A percentile compares a stretch with the other conserved stretches of the same genome.
phyloP scores from a whole-genome alignment of 2,113 vertebrate species.

The Pituophis catenifer region DNA sequence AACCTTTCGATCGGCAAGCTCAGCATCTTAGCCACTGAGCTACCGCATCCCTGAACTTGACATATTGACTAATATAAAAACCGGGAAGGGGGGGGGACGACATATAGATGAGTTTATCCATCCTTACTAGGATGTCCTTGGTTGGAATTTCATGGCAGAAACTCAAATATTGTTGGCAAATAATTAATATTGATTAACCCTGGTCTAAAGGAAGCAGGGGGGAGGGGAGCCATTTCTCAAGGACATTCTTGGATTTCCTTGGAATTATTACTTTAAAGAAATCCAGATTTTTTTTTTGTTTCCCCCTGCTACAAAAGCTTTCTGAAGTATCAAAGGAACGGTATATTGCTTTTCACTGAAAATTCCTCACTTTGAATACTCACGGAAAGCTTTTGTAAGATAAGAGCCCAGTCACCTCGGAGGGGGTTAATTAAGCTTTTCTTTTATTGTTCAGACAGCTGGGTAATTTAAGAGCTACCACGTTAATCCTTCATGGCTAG shows the following conservation, averaged over 20 bases:
- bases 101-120: neutral
- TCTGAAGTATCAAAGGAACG: neutral
- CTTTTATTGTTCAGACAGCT: constrained; percentile 9
- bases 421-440: neutral
- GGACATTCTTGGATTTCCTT: neutral
- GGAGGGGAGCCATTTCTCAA: neutral
- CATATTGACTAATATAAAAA: neutral
- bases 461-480: constrained; percentile 12
- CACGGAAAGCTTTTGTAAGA: neutral
- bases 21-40: too few relatives aligned
- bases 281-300: neutral
- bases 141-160: neutral
- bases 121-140: neutral
- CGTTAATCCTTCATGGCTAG: neutral
- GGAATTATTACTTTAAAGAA: neutral
- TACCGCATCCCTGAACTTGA: neutral
- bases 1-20: too few relatives aligned
- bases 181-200: neutral
- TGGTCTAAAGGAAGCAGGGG: neutral
- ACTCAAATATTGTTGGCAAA: neutral
- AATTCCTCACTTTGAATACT: neutral
- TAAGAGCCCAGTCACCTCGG: neutral
- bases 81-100: accelerated
- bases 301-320: neutral
- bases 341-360: neutral